Conservation (phyloP, 2,797 vertebrate species). For the Cryptoprocta ferox region DNA sequence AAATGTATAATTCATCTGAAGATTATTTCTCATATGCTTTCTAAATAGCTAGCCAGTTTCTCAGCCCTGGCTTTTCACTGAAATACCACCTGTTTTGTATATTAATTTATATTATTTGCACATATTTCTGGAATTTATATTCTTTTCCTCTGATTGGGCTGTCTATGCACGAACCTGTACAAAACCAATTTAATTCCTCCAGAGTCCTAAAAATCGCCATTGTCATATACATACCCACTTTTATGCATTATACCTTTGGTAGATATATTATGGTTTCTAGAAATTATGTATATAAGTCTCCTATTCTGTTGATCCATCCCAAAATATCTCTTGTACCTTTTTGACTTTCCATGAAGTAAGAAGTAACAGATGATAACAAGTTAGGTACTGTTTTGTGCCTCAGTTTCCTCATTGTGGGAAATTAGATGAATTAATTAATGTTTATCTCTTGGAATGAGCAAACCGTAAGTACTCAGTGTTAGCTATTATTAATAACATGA, state of each 20-base stretch:
- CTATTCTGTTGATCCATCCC: background rate
- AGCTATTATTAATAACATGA: background rate
- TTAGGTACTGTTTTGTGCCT: background rate
- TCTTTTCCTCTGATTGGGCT: background rate
- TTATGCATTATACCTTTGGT: background rate
- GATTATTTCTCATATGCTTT: background rate
- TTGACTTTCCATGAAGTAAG: background rate
- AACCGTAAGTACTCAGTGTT: background rate
- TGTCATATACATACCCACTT: background rate
- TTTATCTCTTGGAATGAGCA: background rate
- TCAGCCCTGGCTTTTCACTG: background rate
- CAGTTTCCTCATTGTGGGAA: background rate
- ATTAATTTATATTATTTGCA: background rate
- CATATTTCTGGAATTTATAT: background rate
- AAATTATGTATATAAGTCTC: background rate
- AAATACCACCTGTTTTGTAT: background rate
- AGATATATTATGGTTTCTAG: background rate
- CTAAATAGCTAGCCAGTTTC: background rate
- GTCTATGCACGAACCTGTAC: background rate
- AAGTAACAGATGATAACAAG: background rate
- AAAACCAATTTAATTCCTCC: background rate
- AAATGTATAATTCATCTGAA: background rate
- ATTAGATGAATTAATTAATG: background rate
- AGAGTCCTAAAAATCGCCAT: background rate
- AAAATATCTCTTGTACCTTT: background rate